These are phyloP conservation scores for Sinohyriopsis cumingii DNA, from an alignment of 2,888 invertebrate genomes.

Conservation along the genomic window DNA sequence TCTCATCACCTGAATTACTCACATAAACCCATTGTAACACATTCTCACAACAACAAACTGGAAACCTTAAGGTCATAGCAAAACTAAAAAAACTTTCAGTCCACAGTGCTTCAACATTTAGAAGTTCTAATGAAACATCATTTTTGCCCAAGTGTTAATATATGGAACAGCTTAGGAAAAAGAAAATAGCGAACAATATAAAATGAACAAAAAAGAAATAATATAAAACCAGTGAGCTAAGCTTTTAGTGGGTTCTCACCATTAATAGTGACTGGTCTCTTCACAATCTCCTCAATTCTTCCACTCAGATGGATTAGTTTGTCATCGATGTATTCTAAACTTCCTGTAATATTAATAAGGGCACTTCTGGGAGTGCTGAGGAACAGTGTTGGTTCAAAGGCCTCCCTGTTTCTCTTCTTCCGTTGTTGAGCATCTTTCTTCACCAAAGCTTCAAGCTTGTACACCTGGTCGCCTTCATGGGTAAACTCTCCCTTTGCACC, in stretches of 20 bases:
- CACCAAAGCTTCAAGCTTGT: constrained; percentile 36
- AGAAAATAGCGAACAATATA: neutral
- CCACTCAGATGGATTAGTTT: constrained; percentile 36
- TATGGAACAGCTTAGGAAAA: constrained; percentile 1
- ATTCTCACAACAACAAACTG: no score
- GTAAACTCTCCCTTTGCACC: constrained; percentile 37
- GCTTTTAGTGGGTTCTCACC: constrained; percentile 27
- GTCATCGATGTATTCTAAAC: constrained; percentile 32
- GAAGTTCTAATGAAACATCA: no score
- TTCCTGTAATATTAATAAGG: constrained; percentile 35
- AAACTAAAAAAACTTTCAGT: no score
- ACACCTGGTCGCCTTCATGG: constrained; percentile 35
- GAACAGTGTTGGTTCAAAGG: constrained; percentile 36
- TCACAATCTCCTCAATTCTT: constrained; percentile 38
- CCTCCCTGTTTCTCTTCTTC: constrained; percentile 12
- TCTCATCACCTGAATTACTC: no score
- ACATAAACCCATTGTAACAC: no score
- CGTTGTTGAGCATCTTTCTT: constrained; percentile 22
- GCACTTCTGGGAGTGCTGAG: constrained; percentile 43
- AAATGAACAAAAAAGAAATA: constrained; percentile 6
- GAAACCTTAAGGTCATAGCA: no score
- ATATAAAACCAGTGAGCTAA: no score
- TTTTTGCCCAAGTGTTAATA: no score
- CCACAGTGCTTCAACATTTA: no score
- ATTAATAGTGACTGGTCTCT: constrained; percentile 40